phyloP scores from a whole-genome alignment of 2,797 vertebrate genomes.

The Sebastes minor region DNA sequence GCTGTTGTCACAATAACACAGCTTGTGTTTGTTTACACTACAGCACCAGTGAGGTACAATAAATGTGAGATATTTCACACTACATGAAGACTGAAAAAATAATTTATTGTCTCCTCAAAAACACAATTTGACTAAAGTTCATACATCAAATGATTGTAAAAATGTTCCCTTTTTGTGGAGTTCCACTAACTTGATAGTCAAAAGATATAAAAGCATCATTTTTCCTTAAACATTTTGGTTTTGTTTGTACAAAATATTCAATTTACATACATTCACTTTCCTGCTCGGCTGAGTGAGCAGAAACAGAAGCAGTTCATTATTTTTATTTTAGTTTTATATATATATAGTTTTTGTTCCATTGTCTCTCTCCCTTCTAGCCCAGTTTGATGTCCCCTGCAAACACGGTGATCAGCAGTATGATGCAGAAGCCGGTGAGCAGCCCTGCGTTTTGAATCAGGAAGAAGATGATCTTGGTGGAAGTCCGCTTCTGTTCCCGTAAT shows the following conservation, averaged over 20 bases:
- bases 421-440: constrained; percentile 78
- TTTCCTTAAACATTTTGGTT: constrained; percentile 34
- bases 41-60: neutral
- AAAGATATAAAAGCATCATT: constrained; percentile 40
- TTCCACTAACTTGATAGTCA: constrained; percentile 49
- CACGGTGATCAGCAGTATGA: constrained; percentile 85
- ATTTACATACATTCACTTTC: constrained; percentile 44
- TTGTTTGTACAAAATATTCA: constrained; percentile 60
- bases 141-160: constrained; percentile 59
- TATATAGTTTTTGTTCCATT: neutral
- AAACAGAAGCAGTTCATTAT: constrained; percentile 35
- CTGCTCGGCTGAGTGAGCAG: constrained; percentile 22
- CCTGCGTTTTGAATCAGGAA: constrained; percentile 85
- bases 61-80: constrained; percentile 16
- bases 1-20: neutral
- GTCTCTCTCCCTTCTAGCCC: constrained; percentile 49
- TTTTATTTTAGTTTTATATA: neutral
- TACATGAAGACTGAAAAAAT: constrained; percentile 66
- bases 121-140: constrained; percentile 56
- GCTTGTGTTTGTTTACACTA: neutral
- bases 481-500: constrained; percentile 55
- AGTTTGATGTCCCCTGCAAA: constrained; percentile 81
- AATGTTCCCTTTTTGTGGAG: constrained; percentile 42
- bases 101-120: constrained; percentile 66
- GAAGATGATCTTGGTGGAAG: constrained; percentile 71